Evolutionary conservation across 2,797 vertebrate genomes (phyloP), one percentile per base, ranked within the genome.

Genomic region (Yasuhikotakia modesta): DNA sequence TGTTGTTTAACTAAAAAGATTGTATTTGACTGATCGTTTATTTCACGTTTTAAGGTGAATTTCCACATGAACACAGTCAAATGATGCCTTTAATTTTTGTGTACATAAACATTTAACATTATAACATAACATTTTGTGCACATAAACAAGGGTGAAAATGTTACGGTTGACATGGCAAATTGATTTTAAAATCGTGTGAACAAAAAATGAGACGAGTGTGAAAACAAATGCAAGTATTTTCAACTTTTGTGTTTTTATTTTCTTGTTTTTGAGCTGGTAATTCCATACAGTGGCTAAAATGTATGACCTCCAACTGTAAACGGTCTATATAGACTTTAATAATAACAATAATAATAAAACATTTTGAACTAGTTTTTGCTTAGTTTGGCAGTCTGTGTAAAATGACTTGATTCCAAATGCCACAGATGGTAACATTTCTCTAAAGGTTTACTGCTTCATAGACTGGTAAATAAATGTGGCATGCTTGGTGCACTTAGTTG

Each of bases 41-140:
- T 77, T 35, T 35, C 0, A 35, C 6, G 0, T 35, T 1, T 35
- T 35, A 84, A 81, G 50, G 27, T 7, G 32, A 4, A 35, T 35
- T 7, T 35, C 32, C 32, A 35, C 32, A 35, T 35, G 1, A 35
- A 35, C 32, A 35, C 32, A 35, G 32, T 35, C 32, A 35, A 35
- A 35, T 35, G 4, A 35, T 35, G 6, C 32, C 32, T 35, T 35
- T 35, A 35, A 35, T 73, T 68, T 64, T 79, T 61, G 82, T 85
- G 58, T 80, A 88, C 86, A 85, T 14, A 68, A 81, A 46, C 63
- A 55, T n/a, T n/a, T n/a, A n/a, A n/a, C n/a, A n/a, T n/a, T n/a
- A 32, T 5, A 32, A 32, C 5, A 5, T 32, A 32, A 5, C 30
- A 32, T 2, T 32, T 32, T 32, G 30, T 32, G n/a, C n/a, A n/a